phyloP scores from a whole-genome alignment of 2,797 vertebrate genomes.

The Linurgus olivaceus region DNA sequence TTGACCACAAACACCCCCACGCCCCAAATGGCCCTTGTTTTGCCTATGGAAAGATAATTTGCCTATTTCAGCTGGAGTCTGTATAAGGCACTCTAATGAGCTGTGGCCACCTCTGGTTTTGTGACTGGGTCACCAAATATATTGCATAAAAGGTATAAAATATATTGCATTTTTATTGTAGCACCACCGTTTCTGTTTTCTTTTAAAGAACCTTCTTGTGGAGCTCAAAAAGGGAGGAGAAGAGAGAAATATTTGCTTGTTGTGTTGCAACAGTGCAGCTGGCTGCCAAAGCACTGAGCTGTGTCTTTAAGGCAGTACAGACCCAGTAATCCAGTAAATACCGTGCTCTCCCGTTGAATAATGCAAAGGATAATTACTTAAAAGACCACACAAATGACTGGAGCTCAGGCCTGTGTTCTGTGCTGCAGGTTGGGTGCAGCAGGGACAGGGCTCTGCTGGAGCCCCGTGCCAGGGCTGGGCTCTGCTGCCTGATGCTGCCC shows the following conservation, averaged over 20 bases:
- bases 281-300: not conserved
- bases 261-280: not conserved
- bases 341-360: not conserved
- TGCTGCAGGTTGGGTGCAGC: not conserved
- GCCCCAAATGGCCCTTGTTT: not conserved
- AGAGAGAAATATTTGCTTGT: not conserved
- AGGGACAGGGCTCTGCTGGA: not conserved
- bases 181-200: not conserved
- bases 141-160: not conserved
- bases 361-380: not conserved
- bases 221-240: not conserved
- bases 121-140: not conserved
- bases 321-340: not conserved
- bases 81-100: not conserved
- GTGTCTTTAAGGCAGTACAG: not conserved
- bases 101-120: not conserved
- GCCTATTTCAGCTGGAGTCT: not conserved
- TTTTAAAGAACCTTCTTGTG: not conserved
- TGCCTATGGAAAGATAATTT: not conserved
- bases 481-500: not conserved
- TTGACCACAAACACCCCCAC: not conserved
- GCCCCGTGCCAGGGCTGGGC: not conserved
- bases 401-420: not conserved
- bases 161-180: not conserved
- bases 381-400: not conserved